These are phyloP conservation scores for Perca schrenkii DNA, from an alignment of 2,113 vertebrate species.

Conservation along the genomic window DNA sequence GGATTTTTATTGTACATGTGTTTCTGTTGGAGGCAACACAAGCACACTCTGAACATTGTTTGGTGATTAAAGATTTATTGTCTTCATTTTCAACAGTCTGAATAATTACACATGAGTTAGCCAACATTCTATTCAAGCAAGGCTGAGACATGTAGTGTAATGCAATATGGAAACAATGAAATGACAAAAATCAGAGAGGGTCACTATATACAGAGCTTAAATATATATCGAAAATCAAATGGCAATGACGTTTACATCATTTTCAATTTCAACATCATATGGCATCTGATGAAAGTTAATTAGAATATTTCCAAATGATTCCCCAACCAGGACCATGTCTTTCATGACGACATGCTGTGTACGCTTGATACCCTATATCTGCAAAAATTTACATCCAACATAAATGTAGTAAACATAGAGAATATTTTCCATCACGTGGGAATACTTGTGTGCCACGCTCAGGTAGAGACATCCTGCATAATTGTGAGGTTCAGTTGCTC, in stretches of 20 bases:
- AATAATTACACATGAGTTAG: conserved; percentile 75
- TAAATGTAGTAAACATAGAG: conserved; percentile 59
- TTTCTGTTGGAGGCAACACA: conserved; percentile 11
- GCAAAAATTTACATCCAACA: conserved; percentile 67
- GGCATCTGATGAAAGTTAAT: conserved; percentile 84
- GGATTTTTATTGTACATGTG: not conserved
- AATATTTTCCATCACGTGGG: conserved; percentile 57
- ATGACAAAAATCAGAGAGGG: conserved; percentile 60
- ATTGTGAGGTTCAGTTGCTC: conserved; percentile 46
- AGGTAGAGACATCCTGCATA: conserved; percentile 57
- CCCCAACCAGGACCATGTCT: conserved; percentile 63
- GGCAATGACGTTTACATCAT: conserved; percentile 83
- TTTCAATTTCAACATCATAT: conserved; percentile 84
- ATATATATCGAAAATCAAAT: conserved; percentile 83
- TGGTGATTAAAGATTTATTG: conserved; percentile 77
- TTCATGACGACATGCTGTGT: conserved; percentile 51
- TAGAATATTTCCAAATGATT: conserved; percentile 77
- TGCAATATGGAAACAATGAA: conserved; percentile 71
- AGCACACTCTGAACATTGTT: not conserved
- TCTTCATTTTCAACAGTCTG: conserved; percentile 74
- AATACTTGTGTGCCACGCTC: conserved; percentile 46
- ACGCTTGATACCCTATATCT: conserved; percentile 42
- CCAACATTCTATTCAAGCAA: conserved; percentile 79
- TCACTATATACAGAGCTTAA: conserved; percentile 78
- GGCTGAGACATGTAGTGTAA: conserved; percentile 74